These are phyloP conservation scores for Poicephalus gulielmi DNA, from an alignment of 2,113 vertebrate species.

Conservation along the genomic window DNA sequence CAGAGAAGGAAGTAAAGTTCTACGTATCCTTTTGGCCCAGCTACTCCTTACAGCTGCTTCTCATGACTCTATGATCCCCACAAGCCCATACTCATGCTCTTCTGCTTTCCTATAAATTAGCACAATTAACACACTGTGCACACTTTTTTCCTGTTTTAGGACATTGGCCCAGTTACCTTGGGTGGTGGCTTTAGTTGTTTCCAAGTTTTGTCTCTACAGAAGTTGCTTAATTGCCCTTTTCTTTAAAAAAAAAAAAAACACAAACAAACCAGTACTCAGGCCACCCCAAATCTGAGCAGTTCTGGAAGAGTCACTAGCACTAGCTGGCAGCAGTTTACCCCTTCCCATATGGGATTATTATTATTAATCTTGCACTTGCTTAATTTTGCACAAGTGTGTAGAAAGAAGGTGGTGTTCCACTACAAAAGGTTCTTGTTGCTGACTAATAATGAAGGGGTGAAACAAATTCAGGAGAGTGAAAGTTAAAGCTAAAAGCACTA, in stretches of 20 bases:
- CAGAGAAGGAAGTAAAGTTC: background rate
- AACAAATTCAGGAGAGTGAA: background rate
- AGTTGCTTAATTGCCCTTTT: background rate
- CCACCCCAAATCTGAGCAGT: background rate
- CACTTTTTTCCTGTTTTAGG: background rate
- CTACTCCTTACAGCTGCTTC: background rate
- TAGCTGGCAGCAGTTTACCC: background rate
- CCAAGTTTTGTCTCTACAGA: background rate
- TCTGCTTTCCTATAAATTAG: background rate
- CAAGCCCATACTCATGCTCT: background rate
- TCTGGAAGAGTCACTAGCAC: background rate
- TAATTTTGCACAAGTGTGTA: background rate
- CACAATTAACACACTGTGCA: background rate
- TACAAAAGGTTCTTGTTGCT: background rate
- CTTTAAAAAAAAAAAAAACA: background rate
- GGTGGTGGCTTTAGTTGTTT: background rate
- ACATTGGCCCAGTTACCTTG: background rate
- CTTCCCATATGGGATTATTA: background rate
- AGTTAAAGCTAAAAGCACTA: background rate
- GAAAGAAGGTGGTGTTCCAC: background rate
- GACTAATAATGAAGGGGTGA: rapidly evolving
- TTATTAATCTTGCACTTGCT: background rate
- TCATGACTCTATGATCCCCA: background rate
- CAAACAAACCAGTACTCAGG: background rate
- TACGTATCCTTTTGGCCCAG: background rate